phyloP scores from a whole-genome alignment of 2,797 vertebrate species.

The Pampus argenteus region DNA sequence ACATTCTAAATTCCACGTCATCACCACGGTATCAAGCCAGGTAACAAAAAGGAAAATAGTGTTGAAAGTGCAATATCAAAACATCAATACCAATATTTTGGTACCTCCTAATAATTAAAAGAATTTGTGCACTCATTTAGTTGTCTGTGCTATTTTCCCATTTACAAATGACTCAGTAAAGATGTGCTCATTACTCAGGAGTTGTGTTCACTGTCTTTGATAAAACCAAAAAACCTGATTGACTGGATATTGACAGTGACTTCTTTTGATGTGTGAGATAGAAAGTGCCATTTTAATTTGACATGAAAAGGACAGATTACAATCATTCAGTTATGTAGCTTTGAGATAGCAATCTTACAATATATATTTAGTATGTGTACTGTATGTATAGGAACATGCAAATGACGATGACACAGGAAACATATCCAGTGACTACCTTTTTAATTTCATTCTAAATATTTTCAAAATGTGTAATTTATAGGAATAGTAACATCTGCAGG shows the following conservation, averaged over 20 bases:
- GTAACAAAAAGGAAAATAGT: slow-evolving; percentile 36
- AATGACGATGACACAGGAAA: slow-evolving; percentile 85
- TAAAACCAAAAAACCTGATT: slow-evolving; percentile 26
- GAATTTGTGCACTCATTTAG: slow-evolving; percentile 15
- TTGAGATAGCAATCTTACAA: slow-evolving; percentile 36
- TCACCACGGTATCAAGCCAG: slow-evolving; percentile 18
- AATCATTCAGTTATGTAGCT: slow-evolving; percentile 27
- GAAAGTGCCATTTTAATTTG: slow-evolving; percentile 12
- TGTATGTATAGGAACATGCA: slow-evolving; percentile 40
- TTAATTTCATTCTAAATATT: slow-evolving; percentile 63
- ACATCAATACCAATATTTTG: slow-evolving; percentile 40
- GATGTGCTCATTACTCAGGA: slow-evolving; percentile 56
- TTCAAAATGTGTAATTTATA: slow-evolving; percentile 58
- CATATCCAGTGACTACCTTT: slow-evolving; percentile 84
- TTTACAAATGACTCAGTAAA: slow-evolving; percentile 26
- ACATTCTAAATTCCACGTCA: slow-evolving; percentile 15
- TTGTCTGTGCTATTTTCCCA: slow-evolving; percentile 23
- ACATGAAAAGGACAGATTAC: slow-evolving; percentile 15
- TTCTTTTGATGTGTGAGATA: slow-evolving; percentile 33
- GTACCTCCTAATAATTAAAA: slow-evolving; percentile 18
- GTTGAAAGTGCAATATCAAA: slow-evolving; percentile 71
- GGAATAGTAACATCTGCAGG: slow-evolving; percentile 47
- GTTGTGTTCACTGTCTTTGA: slow-evolving; percentile 39
- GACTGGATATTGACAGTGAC: slow-evolving; percentile 18
- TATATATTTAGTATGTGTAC: slow-evolving; percentile 44